Base-by-base conservation (phyloP, 2,888 invertebrate genomes). In the Caenorhabditis becei region DNA sequence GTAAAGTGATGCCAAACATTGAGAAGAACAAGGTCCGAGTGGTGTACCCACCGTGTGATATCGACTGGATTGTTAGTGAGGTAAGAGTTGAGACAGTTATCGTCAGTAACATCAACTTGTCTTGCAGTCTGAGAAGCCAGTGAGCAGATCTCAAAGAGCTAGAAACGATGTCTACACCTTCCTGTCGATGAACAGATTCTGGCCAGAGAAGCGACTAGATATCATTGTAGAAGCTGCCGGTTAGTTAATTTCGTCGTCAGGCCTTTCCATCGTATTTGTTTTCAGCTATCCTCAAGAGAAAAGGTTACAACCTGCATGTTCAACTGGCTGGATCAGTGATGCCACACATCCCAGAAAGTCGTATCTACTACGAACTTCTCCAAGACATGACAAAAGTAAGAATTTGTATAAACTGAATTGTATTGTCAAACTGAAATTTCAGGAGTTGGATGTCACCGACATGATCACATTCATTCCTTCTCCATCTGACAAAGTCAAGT, bases 381-480 rank as follows among this genome's bases (percentile, higher is more conserved):
- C 83, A 88, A 44, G 80, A 87, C 11, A 88, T 92, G 77, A 90
- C 91, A n/a, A 86, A 88, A 7, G 84, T 85, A 47, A n/a, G n/a
- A n/a, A n/a, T n/a, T n/a, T n/a, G n/a, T n/a, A n/a, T n/a, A n/a
- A n/a, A n/a, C n/a, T n/a, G n/a, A n/a, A n/a, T n/a, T n/a, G n/a
- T n/a, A n/a, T n/a, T 41, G 8, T n/a, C 7, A 51, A 51, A 24
- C 59, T 23, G 23, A 23, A 7, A 24, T 37, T 54, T 20, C 37
- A 87, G 86, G 85, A 89, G 5, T 87, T 91, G 18, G 86, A 88
- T 49, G 85, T 91, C 7, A 81, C 80, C n/a, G 89, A 89, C 47
- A 84, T 91, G 72, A 89, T 93, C 1, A 91, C 91, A n/a, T 92
- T 93, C 83, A 86, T 92, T 7, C 89, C 92, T 18, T 92, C 92